Conservation (phyloP, 2,797 vertebrate species). For the Enteromius argenteus region DNA sequence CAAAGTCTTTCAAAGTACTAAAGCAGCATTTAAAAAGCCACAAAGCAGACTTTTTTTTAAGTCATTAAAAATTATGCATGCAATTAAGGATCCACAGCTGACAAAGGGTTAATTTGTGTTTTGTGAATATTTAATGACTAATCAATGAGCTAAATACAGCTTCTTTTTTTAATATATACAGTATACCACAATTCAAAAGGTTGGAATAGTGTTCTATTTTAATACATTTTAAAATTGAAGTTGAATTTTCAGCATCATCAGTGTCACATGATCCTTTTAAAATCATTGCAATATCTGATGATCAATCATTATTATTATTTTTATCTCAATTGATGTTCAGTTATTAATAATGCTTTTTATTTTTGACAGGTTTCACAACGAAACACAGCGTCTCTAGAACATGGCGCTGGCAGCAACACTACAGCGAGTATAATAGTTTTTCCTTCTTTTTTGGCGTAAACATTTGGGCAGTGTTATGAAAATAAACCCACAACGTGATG, state of each 20-base stretch:
- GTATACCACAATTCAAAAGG: background rate
- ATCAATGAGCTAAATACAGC: conserved; percentile 41
- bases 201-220: background rate
- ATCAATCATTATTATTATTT: background rate
- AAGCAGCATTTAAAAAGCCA: background rate
- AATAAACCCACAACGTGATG: no score
- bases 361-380: background rate
- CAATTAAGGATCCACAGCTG: conserved; percentile 51
- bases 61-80: conserved; percentile 33
- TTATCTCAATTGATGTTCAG: background rate
- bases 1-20: background rate
- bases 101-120: conserved; percentile 46
- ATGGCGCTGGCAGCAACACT: no score
- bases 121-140: conserved; percentile 47
- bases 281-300: background rate
- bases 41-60: background rate
- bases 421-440: no score
- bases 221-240: background rate
- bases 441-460: no score
- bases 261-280: background rate
- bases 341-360: background rate
- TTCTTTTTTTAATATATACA: no score
- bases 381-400: no score
- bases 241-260: background rate
- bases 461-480: no score